Percentiles rank a stretch among this genome's conserved stretches.
Conservation (phyloP, 2,797 vertebrate genomes). For the Anas bernieri region DNA sequence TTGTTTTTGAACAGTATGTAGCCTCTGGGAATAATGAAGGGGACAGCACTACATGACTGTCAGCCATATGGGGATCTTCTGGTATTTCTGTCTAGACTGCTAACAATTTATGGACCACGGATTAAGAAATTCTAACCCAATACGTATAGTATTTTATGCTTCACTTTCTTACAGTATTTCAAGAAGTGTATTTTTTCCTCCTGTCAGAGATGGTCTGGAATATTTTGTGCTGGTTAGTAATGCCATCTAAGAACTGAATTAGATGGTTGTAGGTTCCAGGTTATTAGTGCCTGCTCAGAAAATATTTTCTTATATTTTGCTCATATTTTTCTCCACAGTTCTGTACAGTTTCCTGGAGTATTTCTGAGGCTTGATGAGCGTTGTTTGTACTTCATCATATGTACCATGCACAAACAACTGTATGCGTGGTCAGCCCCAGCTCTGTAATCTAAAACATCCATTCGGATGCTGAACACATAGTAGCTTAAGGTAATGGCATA, state of each 20-base stretch:
- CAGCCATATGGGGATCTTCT: not conserved
- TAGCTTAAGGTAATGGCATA: not conserved
- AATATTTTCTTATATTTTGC: not conserved
- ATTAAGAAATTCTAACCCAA: not conserved
- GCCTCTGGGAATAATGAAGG: slow-evolving; percentile 1
- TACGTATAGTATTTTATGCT: not conserved
- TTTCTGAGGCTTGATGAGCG: not conserved
- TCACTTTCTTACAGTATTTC: not conserved
- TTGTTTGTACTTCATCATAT: not conserved
- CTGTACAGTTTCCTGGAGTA: not conserved
- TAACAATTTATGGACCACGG: not conserved
- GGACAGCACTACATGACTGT: not conserved
- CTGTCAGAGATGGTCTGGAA: not conserved
- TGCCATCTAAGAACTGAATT: not conserved
- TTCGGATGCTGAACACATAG: not conserved
- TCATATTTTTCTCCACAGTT: not conserved
- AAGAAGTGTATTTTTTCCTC: not conserved
- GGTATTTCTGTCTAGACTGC: slow-evolving; percentile 2
- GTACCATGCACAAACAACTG: not conserved
- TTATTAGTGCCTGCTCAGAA: not conserved
- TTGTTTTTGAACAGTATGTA: slow-evolving; percentile 12
- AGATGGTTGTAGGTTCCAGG: not conserved
- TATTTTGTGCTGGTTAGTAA: not conserved
- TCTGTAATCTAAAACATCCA: not conserved
- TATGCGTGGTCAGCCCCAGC: not conserved